These are phyloP conservation scores for Rhipidura dahli DNA, from an alignment of 2,113 vertebrate species.

Conservation along the genomic window DNA sequence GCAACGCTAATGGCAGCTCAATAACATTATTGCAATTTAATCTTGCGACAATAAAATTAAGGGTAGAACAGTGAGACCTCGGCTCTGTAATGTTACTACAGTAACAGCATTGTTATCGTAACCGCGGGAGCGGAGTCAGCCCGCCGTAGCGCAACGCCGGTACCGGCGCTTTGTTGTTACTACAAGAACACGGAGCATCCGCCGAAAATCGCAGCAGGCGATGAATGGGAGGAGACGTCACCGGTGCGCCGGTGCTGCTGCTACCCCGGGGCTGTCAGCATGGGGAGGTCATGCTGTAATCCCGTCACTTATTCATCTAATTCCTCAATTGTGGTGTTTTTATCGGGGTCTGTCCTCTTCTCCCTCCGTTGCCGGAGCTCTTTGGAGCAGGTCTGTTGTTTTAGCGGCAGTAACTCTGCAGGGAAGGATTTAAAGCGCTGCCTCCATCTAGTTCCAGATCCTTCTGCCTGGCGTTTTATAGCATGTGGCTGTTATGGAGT, in stretches of 20 bases:
- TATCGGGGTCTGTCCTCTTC: background rate
- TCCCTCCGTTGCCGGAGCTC: background rate
- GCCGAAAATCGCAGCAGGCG: background rate
- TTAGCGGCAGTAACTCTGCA: slow-evolving; percentile 8
- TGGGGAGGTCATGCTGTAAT: background rate
- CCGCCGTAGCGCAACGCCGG: background rate
- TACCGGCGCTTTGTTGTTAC: background rate
- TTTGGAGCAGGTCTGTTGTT: slow-evolving; percentile 8
- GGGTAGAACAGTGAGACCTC: slow-evolving; percentile 44
- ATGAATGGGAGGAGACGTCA: slow-evolving; percentile 7
- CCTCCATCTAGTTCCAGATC: slow-evolving; percentile 52
- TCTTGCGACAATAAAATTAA: slow-evolving; percentile 59
- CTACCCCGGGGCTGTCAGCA: background rate
- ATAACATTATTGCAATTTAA: slow-evolving; percentile 67
- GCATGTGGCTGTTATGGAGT: slow-evolving; percentile 66
- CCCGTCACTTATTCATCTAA: background rate
- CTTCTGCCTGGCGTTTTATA: slow-evolving; percentile 61
- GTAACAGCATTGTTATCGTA: slow-evolving; percentile 43
- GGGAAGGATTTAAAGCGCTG: slow-evolving; percentile 58
- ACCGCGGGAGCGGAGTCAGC: slow-evolving; percentile 31
- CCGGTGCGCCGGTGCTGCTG: background rate
- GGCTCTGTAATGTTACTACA: slow-evolving; percentile 33
- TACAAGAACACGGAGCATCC: background rate
- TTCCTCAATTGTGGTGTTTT: background rate
- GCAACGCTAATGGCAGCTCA: slow-evolving; percentile 52